Conservation (phyloP, 2,797 vertebrate genomes). For the Melanotaenia parkinsoni region DNA sequence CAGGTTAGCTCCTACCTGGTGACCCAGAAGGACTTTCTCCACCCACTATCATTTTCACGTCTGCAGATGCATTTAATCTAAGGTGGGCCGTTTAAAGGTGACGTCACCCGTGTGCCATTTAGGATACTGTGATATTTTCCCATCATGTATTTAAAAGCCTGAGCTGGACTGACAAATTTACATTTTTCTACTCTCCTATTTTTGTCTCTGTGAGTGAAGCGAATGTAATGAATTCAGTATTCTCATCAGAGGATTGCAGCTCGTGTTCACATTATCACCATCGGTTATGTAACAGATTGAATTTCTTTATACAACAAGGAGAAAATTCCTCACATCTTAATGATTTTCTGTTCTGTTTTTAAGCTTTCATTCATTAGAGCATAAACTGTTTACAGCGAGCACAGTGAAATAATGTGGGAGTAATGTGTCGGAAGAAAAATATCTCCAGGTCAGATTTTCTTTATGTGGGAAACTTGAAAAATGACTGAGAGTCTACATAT, state of each 20-base stretch:
- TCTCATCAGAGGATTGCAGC: slow-evolving; percentile 60
- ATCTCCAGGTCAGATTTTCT: slow-evolving; percentile 9
- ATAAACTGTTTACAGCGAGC: slow-evolving; percentile 16
- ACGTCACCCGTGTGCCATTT: slow-evolving; percentile 44
- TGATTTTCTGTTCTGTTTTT: slow-evolving; percentile 30
- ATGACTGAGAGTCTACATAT: slow-evolving; percentile 8
- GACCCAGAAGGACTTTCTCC: slow-evolving; percentile 55
- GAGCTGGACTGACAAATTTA: slow-evolving; percentile 41
- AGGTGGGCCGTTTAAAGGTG: slow-evolving; percentile 20
- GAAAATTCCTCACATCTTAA: slow-evolving; percentile 27
- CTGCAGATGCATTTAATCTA: slow-evolving; percentile 19
- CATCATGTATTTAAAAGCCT: slow-evolving; percentile 34
- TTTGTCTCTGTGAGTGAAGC: slow-evolving; percentile 28
- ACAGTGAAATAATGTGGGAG: slow-evolving; percentile 12
- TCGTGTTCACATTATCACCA: slow-evolving; percentile 58
- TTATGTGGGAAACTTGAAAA: background rate
- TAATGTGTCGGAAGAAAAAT: background rate
- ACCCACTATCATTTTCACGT: slow-evolving; percentile 57
- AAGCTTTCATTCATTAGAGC: slow-evolving; percentile 35
- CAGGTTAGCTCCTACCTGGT: slow-evolving; percentile 44
- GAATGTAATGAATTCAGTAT: slow-evolving; percentile 59
- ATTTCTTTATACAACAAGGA: slow-evolving; percentile 30
- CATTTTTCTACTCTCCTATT: slow-evolving; percentile 29
- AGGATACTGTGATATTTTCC: slow-evolving; percentile 11
- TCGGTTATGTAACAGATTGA: slow-evolving; percentile 51